Percentiles rank a stretch among this genome's conserved stretches.
Evolutionary conservation across 1,140 invertebrate genomes (phyloP).

Genomic region (Arion vulgaris): DNA sequence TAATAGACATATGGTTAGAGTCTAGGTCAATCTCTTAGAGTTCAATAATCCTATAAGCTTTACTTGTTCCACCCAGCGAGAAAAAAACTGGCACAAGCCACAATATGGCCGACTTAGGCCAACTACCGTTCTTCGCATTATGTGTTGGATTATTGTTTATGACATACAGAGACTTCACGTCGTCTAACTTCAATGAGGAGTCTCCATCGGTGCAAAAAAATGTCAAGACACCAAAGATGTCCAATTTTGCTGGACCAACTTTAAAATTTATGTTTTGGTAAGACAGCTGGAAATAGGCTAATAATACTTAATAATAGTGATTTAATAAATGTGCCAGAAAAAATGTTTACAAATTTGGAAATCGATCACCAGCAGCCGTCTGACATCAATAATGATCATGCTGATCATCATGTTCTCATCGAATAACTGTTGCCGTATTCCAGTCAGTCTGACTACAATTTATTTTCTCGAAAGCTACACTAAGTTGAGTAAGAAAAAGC

Average conservation of each 20-base stretch:
- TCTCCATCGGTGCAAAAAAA: conserved; percentile 61
- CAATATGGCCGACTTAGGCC: conserved; percentile 57
- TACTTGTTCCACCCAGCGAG: conserved; percentile 56
- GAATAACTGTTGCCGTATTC: background rate
- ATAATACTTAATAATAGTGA: background rate
- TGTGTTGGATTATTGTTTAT: conserved; percentile 57
- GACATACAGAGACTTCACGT: conserved; percentile 62
- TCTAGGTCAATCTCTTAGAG: no score
- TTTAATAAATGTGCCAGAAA: background rate
- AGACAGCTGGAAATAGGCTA: conserved; percentile 40
- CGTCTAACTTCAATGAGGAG: conserved; percentile 60
- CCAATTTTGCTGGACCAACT: conserved; percentile 73
- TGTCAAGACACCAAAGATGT: conserved; percentile 72
- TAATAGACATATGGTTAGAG: no score
- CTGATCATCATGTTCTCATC: background rate
- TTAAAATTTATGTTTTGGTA: conserved; percentile 76
- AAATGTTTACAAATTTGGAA: background rate
- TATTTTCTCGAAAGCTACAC: no score
- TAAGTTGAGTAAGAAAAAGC: no score
- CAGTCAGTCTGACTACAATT: background rate
- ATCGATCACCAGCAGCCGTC: background rate
- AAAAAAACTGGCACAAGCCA: conserved; percentile 80
- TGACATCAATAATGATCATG: background rate
- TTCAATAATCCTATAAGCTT: no score
- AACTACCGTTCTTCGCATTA: conserved; percentile 56